Evolutionary conservation across 2,113 vertebrate genomes (phyloP), one percentile per base, ranked within the genome.

Genomic region (Pedetes capensis): DNA sequence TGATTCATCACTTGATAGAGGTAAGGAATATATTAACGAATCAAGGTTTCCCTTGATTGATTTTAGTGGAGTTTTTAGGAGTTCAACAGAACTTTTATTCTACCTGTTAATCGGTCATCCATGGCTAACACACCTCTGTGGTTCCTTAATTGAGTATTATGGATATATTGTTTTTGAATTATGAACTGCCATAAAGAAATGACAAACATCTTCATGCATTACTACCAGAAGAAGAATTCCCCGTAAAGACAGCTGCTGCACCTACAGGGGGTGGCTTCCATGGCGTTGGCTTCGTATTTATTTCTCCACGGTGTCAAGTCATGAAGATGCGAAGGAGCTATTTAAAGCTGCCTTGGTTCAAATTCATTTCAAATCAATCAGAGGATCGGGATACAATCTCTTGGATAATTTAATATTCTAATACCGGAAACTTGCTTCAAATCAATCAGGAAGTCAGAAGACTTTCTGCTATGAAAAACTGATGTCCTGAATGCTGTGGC

Each of bases 331-430:
- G 61, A 74, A 91, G 80, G 92, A 71, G 68, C 78, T 94, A 74
- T 88, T 96, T 96, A 53, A 96, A 93, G 94, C 44, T 42, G 23
- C 66, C 61, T 61, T 75, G 68, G 96, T 75, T 94, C 84, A 84
- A 92, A 90, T 93, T 84, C 66, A 89, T 85, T 95, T 90, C 80
- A 66, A 91, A 86, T 95, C 85, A 95, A 61, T 66, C 85, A 92
- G 61, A 88, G 82, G 82, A 74, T 0, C 74, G 81, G 82, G 64
- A 79, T 37, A 87, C 25, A 79, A 34, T 74, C 82, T 74, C 90
- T 5, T n/a, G 1, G 49, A 64, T 75, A 85, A 88, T 29, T 94
- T 88, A 89, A 89, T 91, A 92, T 37, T 81, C 66, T 78, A 92
- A 85, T 78, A 71, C 22, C 13, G 1, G 68, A 79, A 87, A 69